Evolutionary conservation across 2,888 invertebrate genomes (phyloP).

Genomic region (Morpho helenor): DNA sequence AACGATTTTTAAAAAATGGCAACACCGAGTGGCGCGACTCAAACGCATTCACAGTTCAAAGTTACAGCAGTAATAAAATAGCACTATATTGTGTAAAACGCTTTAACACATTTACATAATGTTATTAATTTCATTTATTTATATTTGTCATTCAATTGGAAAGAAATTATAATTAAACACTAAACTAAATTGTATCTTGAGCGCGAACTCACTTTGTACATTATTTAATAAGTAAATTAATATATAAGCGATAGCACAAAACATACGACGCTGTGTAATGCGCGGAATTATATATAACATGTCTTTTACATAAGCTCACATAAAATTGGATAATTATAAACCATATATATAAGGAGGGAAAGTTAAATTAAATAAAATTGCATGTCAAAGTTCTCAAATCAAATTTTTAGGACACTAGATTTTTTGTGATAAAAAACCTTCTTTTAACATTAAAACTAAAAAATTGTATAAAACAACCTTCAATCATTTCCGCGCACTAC

Average conservation of each 20-base stretch:
- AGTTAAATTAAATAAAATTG: too few species aligned
- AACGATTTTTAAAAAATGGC: constrained; percentile 8
- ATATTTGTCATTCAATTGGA: constrained; percentile 44
- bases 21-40: background rate
- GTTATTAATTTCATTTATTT: constrained; percentile 10
- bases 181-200: constrained; percentile 72
- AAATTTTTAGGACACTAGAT: too few species aligned
- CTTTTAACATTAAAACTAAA: too few species aligned
- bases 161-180: constrained; percentile 49
- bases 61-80: constrained; percentile 7
- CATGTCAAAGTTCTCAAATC: too few species aligned
- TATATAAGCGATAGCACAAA: constrained; percentile 59
- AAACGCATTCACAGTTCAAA: background rate
- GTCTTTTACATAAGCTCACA: constrained; percentile 42
- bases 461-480: too few species aligned
- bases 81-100: background rate
- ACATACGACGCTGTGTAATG: constrained; percentile 29
- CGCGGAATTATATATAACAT: constrained; percentile 26
- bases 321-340: background rate
- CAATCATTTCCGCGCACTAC: constrained; percentile 22
- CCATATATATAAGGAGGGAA: too few species aligned
- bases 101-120: constrained; percentile 15
- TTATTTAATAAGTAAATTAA: constrained; percentile 63
- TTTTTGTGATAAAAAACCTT: too few species aligned
- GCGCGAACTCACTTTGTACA: constrained; percentile 77